Evolutionary conservation across 2,888 invertebrate species (phyloP).

Genomic region (Chrysomela aeneicollis): DNA sequence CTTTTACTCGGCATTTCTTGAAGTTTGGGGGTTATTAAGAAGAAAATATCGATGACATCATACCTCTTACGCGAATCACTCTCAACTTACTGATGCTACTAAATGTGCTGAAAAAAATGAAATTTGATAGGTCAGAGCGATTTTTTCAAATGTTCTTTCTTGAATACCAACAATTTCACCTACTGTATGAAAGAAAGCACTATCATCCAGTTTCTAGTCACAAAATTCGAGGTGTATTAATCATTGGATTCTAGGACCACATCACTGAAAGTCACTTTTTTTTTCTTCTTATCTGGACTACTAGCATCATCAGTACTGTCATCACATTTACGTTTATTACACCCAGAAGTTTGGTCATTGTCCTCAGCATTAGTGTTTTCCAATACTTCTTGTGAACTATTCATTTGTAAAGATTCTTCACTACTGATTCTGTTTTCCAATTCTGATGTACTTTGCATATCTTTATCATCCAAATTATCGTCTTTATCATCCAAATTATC

Average conservation of each 20-base stretch:
- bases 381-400: not conserved
- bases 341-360: not conserved
- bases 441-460: not conserved
- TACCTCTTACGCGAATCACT: too few relatives aligned
- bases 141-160: too few relatives aligned
- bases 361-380: not conserved
- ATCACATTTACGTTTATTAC: constrained; percentile 8
- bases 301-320: constrained; percentile 8
- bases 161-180: too few relatives aligned
- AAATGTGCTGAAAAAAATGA: too few relatives aligned
- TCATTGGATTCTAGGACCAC: constrained; percentile 14
- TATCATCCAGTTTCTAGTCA: too few relatives aligned
- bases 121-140: too few relatives aligned
- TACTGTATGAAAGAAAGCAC: too few relatives aligned
- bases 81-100: too few relatives aligned
- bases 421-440: not conserved
- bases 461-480: not conserved
- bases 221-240: not conserved
- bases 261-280: constrained; percentile 31
- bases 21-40: too few relatives aligned
- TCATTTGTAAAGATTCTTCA: not conserved
- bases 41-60: too few relatives aligned
- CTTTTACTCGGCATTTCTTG: too few relatives aligned
- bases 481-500: constrained; percentile 6
- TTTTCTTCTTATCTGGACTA: constrained; percentile 26